Evolutionary conservation across 2,888 invertebrate species (phyloP).

Genomic region (Melolontha melolontha): DNA sequence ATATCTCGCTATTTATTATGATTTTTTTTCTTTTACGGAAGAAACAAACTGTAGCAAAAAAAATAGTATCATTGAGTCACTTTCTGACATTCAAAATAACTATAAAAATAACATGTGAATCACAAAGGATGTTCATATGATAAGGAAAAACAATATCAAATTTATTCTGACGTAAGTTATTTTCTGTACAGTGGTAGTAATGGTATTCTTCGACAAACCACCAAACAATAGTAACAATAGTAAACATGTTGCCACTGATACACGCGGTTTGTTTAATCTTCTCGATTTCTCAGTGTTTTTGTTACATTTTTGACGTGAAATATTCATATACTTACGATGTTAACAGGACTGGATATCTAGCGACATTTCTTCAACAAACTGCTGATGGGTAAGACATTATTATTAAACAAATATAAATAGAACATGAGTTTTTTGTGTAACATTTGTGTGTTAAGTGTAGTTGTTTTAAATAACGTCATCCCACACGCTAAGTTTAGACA

Average conservation of each 20-base stretch:
- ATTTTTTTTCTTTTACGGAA: too few relatives aligned
- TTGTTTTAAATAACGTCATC: too few relatives aligned
- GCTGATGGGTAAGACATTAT: conserved; percentile 4
- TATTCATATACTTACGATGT: conserved; percentile 5
- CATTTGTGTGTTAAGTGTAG: too few relatives aligned
- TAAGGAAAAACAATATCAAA: conserved; percentile 11
- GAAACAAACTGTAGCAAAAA: too few relatives aligned
- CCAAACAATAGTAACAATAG: neutral
- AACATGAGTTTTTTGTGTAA: neutral
- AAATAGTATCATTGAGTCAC: too few relatives aligned
- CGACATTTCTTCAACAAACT: conserved; percentile 3
- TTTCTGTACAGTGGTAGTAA: too few relatives aligned
- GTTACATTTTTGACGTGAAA: conserved; percentile 11
- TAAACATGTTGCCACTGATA: neutral
- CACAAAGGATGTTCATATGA: conserved; percentile 15
- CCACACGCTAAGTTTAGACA: too few relatives aligned
- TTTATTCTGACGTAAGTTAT: too few relatives aligned
- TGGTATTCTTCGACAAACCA: too few relatives aligned
- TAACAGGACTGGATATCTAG: neutral
- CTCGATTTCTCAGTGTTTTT: neutral
- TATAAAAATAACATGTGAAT: conserved; percentile 1
- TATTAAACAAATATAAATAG: neutral
- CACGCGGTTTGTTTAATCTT: neutral
- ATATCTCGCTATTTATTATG: too few relatives aligned
- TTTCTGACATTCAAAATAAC: neutral